Evolutionary conservation across 2,888 invertebrate species (phyloP).

Genomic region (Sminthurides aquaticus): DNA sequence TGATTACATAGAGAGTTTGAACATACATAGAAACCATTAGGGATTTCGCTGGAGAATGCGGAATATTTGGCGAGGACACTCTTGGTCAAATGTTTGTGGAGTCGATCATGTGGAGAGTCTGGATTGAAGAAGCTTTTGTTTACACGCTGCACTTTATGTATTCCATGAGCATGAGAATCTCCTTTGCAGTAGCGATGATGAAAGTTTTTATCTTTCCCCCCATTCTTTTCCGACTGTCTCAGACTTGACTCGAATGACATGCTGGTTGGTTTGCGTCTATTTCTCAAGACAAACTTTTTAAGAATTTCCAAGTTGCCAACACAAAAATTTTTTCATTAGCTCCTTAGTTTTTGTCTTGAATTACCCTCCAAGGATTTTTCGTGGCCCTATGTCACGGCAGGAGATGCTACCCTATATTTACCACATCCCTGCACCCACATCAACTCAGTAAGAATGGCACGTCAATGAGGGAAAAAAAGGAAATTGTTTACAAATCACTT

Average conservation of each 20-base stretch:
- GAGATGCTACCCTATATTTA: too few relatives aligned
- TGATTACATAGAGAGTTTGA: too few relatives aligned
- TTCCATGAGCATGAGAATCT: slow-evolving; percentile 67
- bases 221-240: slow-evolving; percentile 21
- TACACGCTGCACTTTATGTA: slow-evolving; percentile 48
- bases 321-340: too few relatives aligned
- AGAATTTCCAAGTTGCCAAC: neutral
- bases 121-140: slow-evolving; percentile 21
- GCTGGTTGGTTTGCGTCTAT: neutral
- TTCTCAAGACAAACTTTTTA: neutral
- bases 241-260: slow-evolving; percentile 30
- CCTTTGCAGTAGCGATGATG: slow-evolving; percentile 56
- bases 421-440: too few relatives aligned
- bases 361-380: too few relatives aligned
- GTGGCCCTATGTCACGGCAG: too few relatives aligned
- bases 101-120: slow-evolving; percentile 26
- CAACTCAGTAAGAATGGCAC: too few relatives aligned
- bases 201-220: slow-evolving; percentile 22
- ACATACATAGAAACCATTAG: slow-evolving; percentile 26
- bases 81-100: slow-evolving; percentile 29
- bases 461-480: too few relatives aligned
- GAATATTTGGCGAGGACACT: slow-evolving; percentile 31
- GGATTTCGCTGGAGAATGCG: slow-evolving; percentile 24
- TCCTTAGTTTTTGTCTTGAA: too few relatives aligned
- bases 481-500: too few relatives aligned